Evolutionary conservation across 2,113 vertebrate genomes (phyloP), one percentile per base, ranked within the genome.

Genomic region (Psophia crepitans): DNA sequence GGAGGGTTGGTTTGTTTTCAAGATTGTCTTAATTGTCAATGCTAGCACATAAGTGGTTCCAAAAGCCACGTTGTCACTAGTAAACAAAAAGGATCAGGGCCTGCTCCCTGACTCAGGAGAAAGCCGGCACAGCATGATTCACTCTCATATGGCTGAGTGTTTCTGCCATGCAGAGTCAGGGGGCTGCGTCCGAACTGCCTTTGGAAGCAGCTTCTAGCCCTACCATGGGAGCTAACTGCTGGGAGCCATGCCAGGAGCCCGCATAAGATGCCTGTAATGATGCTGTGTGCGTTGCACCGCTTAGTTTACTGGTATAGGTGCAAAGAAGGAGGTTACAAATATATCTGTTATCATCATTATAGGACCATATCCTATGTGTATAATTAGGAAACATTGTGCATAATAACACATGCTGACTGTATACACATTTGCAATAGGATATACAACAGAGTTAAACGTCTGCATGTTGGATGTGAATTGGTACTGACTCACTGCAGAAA

Each of bases 1-100:
- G n/a, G n/a, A 90, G 44, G 12, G 3, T n/a, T 93, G 14, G 2
- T 64, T 96, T 79, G 39, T 77, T 96, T 87, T 84, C 48, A 35
- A 12, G 63, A 27, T 46, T 74, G 57, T 28, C 63, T 37, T 76
- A 23, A 53, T 87, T 61, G 83, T 14, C 18, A 58, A 2, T 37
- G 44, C 54, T 65, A 14, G n/a, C 9, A 10, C 41, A 37, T 33
- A 26, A 79, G 46, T 21, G 20, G 11, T 76, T 68, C 53, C 20
- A 69, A 57, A 56, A 85, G 54, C 61, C 35, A 39, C 12, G 8
- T 75, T 0, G 0, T 75, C 70, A 43, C 35, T 51, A 11, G n/a
- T 46, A 41, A 60, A n/a, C 33, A 33, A 16, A 84, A 77, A 51
- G 24, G 32, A 64, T 74, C 26, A 17, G 35, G 27, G 28, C 26